These are phyloP conservation scores for Bombus waltoni DNA, from an alignment of 1,140 invertebrate species.

Conservation along the genomic window DNA sequence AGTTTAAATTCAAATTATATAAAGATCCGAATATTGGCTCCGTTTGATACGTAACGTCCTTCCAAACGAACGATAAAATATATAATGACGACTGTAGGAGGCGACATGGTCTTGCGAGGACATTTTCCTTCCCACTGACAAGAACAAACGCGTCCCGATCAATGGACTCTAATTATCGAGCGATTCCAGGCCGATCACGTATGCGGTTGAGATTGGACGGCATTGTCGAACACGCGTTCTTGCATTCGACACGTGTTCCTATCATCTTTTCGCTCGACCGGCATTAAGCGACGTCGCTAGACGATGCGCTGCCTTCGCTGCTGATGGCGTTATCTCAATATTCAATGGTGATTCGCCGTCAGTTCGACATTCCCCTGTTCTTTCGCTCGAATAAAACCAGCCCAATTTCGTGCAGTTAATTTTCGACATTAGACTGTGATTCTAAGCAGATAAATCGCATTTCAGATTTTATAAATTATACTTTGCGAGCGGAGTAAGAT, in stretches of 20 bases:
- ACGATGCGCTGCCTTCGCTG: not conserved
- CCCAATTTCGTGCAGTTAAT: not conserved
- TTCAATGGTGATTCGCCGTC: not conserved
- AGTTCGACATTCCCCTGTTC: not conserved
- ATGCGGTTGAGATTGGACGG: slow-evolving; percentile 26
- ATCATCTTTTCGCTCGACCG: slow-evolving; percentile 37
- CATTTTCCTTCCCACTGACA: not conserved
- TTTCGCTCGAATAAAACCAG: not conserved
- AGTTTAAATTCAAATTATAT: no score
- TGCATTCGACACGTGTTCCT: slow-evolving; percentile 40
- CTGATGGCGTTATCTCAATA: not conserved
- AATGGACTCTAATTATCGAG: slow-evolving; percentile 39
- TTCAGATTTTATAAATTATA: no score
- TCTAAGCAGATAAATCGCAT: no score
- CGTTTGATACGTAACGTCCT: not conserved
- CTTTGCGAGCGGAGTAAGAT: no score
- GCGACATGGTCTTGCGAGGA: not conserved
- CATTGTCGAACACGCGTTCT: slow-evolving; percentile 37
- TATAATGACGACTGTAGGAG: not conserved
- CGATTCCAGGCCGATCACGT: slow-evolving; percentile 29
- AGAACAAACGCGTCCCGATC: slow-evolving; percentile 28
- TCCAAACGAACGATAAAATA: not conserved
- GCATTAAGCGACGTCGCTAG: slow-evolving; percentile 19
- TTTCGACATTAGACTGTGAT: not conserved
- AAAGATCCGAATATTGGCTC: not conserved